Base-by-base conservation (phyloP, 2,888 invertebrate genomes). In the Watsonalla cultraria region DNA sequence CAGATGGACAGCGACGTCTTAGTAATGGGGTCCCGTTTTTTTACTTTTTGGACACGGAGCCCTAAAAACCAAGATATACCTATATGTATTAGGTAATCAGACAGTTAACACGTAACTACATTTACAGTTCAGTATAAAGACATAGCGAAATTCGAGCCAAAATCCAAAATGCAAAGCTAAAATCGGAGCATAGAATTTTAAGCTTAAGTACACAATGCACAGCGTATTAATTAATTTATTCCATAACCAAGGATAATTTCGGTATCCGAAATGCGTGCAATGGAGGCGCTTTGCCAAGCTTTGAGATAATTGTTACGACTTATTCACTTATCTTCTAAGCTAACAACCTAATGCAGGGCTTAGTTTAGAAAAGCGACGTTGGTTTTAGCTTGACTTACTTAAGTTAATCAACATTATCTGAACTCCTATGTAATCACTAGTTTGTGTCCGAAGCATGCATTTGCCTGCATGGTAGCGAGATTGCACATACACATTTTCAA, bases 201-300 rank as follows among this genome's bases (percentile, higher is more conserved):
- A 42, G 11, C 42, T 42, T 42, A 42, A 42, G 9, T 42, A 42
- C 42, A 42, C 42, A 11, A 42, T 42, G 8, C 42, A 11, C 11
- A 42, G 11, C 42, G 42, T 42, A 42, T 42, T 11, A 11, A 11
- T 42, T 42, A 11, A 42, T 11, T 42, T 42, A 42, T 42, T 11
- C 42, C 42, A 42, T 42, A 42, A 49, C 34, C 51, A 46, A 42
- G 9, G 7, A 11, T 11, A 8, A 42, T 42, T 42, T 42, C 24
- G 42, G 42, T 42, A 42, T 42, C 42, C 49, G 37, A 49, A 37
- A 49, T 49, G 49, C 49, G 49, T 49, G 49, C 49, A 49, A 37
- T 49, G 9, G 35, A 47, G 48, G 35, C 48, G 37, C 49, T 49
- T 33, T 49, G 49, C 49, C 37, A 49, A 15, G 49, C 49, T 49